Base-by-base conservation (phyloP, 2,888 invertebrate species). In the Acleris laterana region DNA sequence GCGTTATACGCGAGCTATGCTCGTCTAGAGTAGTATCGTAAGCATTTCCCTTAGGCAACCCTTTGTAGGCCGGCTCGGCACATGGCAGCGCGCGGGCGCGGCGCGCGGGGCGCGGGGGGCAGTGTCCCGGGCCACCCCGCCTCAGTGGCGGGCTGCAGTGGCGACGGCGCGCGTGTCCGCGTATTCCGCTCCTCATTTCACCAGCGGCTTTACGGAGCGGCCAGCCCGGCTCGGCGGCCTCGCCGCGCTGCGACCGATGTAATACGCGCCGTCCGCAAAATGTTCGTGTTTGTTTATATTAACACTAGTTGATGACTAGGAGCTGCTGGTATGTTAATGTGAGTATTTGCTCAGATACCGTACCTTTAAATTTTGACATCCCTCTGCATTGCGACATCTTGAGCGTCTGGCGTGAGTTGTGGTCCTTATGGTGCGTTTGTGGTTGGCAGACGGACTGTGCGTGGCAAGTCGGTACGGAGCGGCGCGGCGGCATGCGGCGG, bases 71-170 rank as follows among this genome's bases (percentile, higher is more conserved):
- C 71, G 69, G 52, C 81, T 78, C 83, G 86, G 87, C 88, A 88
- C 89, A 87, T 86, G 89, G 88, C 84, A 84, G 83, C 66, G 63
- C 58, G 59, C 68, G 58, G 52, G 67, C 51, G 65, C 62, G 59
- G 70, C 53, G 71, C 7, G 71, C 71, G 76, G 79, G 77, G 74
- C 81, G 82, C 72, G 84, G 74, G 84, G 84, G 86, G 83, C 79
- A 81, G 85, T 81, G 80, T 79, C 87, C 89, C 89, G 89, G 88
- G 89, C 88, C 90, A 89, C 90, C 91, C 90, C 91, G 89, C 90
- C 92, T 89, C 91, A 91, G 92, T 91, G 92, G 88, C 90, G 90
- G 90, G 83, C 85, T 89, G 91, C 91, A 90, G 90, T 90, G 89
- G 90, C 89, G 87, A 84, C 87, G 89, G 85, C 87, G 90, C 90